phyloP scores from a whole-genome alignment of 2,113 vertebrate species.

The Prionailurus viverrinus region DNA sequence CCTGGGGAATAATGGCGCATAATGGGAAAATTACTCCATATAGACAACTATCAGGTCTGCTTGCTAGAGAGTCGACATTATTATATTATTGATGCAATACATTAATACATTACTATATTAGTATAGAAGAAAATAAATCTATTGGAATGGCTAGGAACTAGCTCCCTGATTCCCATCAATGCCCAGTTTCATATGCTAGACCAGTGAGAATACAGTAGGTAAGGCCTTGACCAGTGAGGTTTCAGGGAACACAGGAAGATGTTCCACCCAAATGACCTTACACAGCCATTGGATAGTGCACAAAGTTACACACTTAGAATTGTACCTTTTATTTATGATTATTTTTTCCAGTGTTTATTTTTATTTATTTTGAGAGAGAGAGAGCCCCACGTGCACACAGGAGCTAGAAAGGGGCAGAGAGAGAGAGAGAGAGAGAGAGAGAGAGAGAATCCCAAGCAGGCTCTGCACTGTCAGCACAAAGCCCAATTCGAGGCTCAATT shows the following conservation, averaged over 20 bases:
- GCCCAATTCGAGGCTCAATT: too few relatives aligned
- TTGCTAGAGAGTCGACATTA: background rate
- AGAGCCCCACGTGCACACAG: too few relatives aligned
- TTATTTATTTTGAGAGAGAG: too few relatives aligned
- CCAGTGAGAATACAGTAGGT: background rate
- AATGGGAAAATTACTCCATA: background rate
- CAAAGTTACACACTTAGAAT: background rate
- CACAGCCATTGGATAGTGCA: background rate
- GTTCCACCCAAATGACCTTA: background rate
- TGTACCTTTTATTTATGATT: background rate
- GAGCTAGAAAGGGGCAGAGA: too few relatives aligned
- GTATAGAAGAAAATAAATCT: background rate
- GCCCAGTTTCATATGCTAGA: background rate
- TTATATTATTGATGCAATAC: background rate
- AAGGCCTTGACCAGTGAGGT: background rate
- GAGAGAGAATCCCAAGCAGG: too few relatives aligned
- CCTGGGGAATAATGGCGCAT: background rate
- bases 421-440: too few relatives aligned
- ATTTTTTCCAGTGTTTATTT: too few relatives aligned
- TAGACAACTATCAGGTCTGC: conserved; percentile 5
- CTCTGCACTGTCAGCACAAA: too few relatives aligned
- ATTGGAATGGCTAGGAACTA: background rate
- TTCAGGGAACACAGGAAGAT: background rate
- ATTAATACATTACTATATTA: background rate
- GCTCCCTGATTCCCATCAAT: background rate